A percentile compares a stretch with the other conserved stretches of the same genome.
These are phyloP conservation scores for Addax nasomaculatus DNA, from an alignment of 2,113 vertebrate genomes.

Conservation along the genomic window DNA sequence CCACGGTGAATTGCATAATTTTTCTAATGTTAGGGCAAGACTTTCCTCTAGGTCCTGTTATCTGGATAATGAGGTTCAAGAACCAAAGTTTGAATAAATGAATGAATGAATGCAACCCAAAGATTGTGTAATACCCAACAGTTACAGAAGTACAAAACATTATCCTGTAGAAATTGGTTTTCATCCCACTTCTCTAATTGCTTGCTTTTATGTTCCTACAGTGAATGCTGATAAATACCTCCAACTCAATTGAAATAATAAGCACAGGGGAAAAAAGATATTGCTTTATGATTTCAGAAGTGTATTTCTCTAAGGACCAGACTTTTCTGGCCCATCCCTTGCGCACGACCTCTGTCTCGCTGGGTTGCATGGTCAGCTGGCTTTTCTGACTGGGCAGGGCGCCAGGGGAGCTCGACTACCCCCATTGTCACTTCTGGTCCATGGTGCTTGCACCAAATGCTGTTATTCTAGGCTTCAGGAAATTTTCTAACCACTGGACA, in stretches of 20 bases:
- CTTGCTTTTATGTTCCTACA: slow-evolving; percentile 63
- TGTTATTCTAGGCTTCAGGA: slow-evolving; percentile 84
- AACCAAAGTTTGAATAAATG: neutral
- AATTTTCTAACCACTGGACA: slow-evolving; percentile 88
- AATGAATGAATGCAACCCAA: neutral
- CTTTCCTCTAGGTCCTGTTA: neutral
- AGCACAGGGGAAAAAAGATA: slow-evolving; percentile 68
- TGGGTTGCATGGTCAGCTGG: slow-evolving; percentile 76
- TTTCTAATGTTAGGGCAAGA: neutral
- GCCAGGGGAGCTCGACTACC: slow-evolving; percentile 75
- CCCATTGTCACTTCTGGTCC: slow-evolving; percentile 82
- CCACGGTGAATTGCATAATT: neutral
- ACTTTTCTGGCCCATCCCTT: slow-evolving; percentile 72
- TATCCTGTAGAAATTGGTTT: slow-evolving; percentile 44
- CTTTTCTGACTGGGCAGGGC: slow-evolving; percentile 75
- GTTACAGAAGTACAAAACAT: neutral
- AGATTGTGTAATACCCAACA: slow-evolving; percentile 16
- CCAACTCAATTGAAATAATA: slow-evolving; percentile 74
- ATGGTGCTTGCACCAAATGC: slow-evolving; percentile 80
- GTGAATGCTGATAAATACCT: slow-evolving; percentile 65
- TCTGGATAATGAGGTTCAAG: neutral
- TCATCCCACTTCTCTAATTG: slow-evolving; percentile 71
- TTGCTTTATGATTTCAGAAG: slow-evolving; percentile 72
- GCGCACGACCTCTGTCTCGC: slow-evolving; percentile 70
- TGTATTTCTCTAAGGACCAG: slow-evolving; percentile 73